A percentile compares a stretch with the other conserved stretches of the same genome.
phyloP scores from a whole-genome alignment of 2,888 invertebrate species.

The Tanytarsus gracilentus region DNA sequence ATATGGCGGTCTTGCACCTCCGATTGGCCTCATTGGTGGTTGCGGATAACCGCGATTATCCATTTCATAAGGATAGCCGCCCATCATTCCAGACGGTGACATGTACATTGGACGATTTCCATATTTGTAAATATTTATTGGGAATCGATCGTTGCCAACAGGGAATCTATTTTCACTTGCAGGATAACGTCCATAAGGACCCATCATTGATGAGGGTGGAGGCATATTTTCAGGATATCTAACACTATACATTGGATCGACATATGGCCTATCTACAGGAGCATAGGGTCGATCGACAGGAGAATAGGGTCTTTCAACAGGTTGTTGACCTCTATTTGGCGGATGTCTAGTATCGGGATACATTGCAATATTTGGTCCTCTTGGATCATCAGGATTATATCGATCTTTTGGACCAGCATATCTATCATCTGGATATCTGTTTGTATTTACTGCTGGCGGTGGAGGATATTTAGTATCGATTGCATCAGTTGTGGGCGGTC shows the following conservation, averaged over 20 bases:
- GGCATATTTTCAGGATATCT: constrained; percentile 28
- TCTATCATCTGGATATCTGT: constrained; percentile 47
- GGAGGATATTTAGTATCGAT: constrained; percentile 36
- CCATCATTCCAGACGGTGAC: background rate
- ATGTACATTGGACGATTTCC: constrained; percentile 45
- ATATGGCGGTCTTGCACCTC: constrained; percentile 44
- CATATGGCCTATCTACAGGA: too few species aligned
- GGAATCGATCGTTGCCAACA: constrained; percentile 45
- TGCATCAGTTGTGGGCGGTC: constrained; percentile 45
- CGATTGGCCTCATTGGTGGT: constrained; percentile 36
- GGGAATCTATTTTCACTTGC: constrained; percentile 48
- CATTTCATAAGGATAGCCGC: constrained; percentile 35
- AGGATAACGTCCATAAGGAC: constrained; percentile 41
- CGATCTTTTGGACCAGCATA: constrained; percentile 35
- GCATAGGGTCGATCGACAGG: constrained; percentile 27
- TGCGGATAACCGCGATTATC: constrained; percentile 37
- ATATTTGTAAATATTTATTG: constrained; percentile 43
- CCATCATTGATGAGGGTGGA: background rate
- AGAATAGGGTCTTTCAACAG: constrained; percentile 27
- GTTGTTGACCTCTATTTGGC: constrained; percentile 22
- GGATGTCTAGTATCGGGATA: constrained; percentile 28
- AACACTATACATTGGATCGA: constrained; percentile 32
- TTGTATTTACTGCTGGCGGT: constrained; percentile 44
- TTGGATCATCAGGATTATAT: constrained; percentile 25
- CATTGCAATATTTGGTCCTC: constrained; percentile 12